Evolutionary conservation across 2,113 vertebrate genomes (phyloP).

Genomic region (Apteryx owenii): DNA sequence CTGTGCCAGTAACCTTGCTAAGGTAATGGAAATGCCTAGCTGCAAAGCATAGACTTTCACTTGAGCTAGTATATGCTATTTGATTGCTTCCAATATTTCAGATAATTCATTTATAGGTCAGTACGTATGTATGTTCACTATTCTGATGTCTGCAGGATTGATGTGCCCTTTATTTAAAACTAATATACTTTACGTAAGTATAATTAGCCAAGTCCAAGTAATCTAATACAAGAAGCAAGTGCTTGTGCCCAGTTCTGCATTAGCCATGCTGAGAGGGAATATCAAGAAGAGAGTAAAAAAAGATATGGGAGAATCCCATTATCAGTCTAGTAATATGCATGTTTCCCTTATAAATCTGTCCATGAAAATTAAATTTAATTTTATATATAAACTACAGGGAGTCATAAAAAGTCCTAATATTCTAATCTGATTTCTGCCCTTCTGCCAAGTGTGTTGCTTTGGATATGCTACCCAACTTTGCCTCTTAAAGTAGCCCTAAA

Average conservation of each 20-base stretch:
- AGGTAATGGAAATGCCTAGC: neutral
- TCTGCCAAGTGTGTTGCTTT: neutral
- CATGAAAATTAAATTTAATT: neutral
- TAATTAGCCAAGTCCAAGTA: neutral
- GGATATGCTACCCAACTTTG: neutral
- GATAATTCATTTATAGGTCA: neutral
- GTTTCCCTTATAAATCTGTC: neutral
- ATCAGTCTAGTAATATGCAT: neutral
- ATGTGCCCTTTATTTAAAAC: slow-evolving; percentile 15
- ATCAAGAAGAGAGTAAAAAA: neutral
- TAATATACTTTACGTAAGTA: neutral
- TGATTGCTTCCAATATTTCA: neutral
- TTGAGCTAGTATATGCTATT: neutral
- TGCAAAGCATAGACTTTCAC: neutral
- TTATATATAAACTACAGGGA: neutral
- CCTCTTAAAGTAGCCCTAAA: neutral
- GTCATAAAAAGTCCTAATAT: neutral
- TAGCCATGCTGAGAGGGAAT: neutral
- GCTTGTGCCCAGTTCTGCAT: neutral
- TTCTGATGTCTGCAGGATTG: neutral
- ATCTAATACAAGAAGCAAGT: neutral
- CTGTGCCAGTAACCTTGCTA: neutral
- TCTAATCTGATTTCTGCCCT: neutral
- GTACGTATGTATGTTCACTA: neutral
- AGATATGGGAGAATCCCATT: neutral